Base-by-base conservation (phyloP, 2,888 invertebrate genomes). In the Agonopterix arenella region DNA sequence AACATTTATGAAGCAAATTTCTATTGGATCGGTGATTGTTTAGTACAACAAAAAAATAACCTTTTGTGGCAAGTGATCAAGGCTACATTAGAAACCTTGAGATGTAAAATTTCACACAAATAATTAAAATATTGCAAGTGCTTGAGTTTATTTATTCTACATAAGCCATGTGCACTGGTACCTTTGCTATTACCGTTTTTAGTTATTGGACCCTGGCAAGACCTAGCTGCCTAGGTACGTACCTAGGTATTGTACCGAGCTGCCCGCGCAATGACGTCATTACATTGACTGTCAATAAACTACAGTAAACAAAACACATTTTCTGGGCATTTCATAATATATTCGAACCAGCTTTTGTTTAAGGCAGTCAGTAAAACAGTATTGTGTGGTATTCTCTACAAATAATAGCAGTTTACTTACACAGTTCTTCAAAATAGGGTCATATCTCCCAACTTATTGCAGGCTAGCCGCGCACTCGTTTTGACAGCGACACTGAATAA, bases 401-500 rank as follows among this genome's bases (percentile, higher is more conserved):
- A 13, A 11, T 43, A 45, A 42, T 47, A 43, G 49, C 50, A 52
- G 50, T 55, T 54, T 61, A 80, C 81, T 80, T 68, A 81, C 81
- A 62, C 57, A 57, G 60, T 54, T 53, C 51, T 54, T 48, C 55
- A 56, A 59, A 61, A 62, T 60, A 64, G 61, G 61, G 62, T 60
- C 66, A 66, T 67, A 66, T 62, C 64, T 70, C 62, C 45, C 58
- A 70, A 73, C 60, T 68, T 58, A 70, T 69, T 64, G 70, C 73
- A 72, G 72, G 73, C 66, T 76, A 80, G 68, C 74, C 67, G 72
- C 77, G 76, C 76, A 70, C 76, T 76, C 75, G 73, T 68, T 76
- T 80, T 88, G 88, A 88, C 88, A 85, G 85, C 79, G 71, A 81
- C 81, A 86, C 81, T 81, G 84, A 82, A 86, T 86, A 89, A 89